A percentile compares a stretch with the other conserved stretches of the same genome.
These are phyloP conservation scores for Hydrolagus affinis DNA, from an alignment of 2,113 vertebrate species.

Conservation along the genomic window DNA sequence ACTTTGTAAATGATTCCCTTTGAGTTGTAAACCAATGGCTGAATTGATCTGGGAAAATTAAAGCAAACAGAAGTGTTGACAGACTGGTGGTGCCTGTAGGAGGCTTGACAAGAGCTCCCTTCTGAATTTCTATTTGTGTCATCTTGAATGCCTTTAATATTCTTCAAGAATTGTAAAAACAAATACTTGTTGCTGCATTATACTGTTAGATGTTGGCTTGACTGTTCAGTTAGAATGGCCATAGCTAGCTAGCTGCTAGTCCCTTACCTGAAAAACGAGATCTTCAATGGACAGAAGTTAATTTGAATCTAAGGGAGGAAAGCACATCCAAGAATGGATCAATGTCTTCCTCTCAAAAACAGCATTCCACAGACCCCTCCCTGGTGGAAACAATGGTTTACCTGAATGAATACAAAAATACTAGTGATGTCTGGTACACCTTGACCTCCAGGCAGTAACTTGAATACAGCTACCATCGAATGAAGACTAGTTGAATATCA, in stretches of 20 bases:
- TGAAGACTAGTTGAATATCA: slow-evolving; percentile 7
- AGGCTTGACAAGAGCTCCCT: background rate
- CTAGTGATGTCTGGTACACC: background rate
- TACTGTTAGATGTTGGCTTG: background rate
- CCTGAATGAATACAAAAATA: background rate
- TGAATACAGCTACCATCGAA: slow-evolving; percentile 2
- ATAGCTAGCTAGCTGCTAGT: background rate
- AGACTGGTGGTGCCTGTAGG: background rate
- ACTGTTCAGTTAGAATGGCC: background rate
- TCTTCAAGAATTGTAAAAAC: background rate
- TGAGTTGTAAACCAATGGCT: background rate
- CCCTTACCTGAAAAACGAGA: background rate
- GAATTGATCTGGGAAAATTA: background rate
- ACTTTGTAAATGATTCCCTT: background rate
- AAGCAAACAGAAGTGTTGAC: background rate
- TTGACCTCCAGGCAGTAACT: slow-evolving; percentile 23
- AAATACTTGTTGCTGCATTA: background rate
- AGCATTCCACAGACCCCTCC: background rate
- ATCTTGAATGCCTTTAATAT: background rate
- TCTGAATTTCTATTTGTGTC: background rate
- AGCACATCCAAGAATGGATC: background rate
- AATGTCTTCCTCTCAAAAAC: slow-evolving; percentile 3
- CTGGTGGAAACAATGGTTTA: slow-evolving; percentile 19
- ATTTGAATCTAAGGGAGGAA: background rate
- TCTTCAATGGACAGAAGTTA: background rate